Evolutionary conservation across 1,140 invertebrate genomes (phyloP).

Genomic region (Conus ventricosus): DNA sequence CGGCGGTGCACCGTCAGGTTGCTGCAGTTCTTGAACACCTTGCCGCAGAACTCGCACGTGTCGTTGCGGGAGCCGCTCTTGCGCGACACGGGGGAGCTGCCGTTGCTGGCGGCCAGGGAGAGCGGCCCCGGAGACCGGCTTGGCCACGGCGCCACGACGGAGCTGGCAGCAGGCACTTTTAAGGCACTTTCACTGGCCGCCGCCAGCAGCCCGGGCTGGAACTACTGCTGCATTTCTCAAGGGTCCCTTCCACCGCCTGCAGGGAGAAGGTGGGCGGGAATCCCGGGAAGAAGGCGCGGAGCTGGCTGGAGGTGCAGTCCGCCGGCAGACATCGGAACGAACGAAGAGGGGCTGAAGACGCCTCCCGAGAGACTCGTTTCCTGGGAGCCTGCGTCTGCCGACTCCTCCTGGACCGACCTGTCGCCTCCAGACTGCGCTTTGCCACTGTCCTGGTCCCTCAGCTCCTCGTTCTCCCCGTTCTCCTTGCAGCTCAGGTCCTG

Average conservation of each 20-base stretch:
- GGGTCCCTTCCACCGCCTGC: slow-evolving; percentile 35
- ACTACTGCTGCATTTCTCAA: slow-evolving; percentile 53
- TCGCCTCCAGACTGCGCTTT: slow-evolving; percentile 29
- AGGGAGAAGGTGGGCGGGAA: slow-evolving; percentile 47
- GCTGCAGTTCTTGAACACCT: slow-evolving; percentile 99
- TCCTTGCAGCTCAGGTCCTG: slow-evolving; percentile 30
- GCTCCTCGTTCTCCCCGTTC: background rate
- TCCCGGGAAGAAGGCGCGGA: slow-evolving; percentile 43
- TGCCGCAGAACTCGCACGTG: slow-evolving; percentile 98
- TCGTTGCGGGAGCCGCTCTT: slow-evolving; percentile 87
- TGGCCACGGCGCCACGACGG: slow-evolving; percentile 25
- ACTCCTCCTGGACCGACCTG: slow-evolving; percentile 23
- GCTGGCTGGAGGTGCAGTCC: slow-evolving; percentile 29
- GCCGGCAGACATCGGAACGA: slow-evolving; percentile 18
- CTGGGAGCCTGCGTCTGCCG: background rate
- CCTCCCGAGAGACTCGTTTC: slow-evolving; percentile 27
- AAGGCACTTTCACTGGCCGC: slow-evolving; percentile 61
- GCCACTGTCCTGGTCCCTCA: background rate
- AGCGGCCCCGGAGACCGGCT: slow-evolving; percentile 25
- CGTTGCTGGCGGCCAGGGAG: slow-evolving; percentile 44
- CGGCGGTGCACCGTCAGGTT: slow-evolving; percentile 97
- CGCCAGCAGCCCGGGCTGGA: slow-evolving; percentile 52
- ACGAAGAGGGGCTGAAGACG: slow-evolving; percentile 42
- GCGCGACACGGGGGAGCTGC: background rate
- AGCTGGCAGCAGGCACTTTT: slow-evolving; percentile 56